These are phyloP conservation scores for Ooceraea biroi DNA, from an alignment of 1,140 invertebrate genomes.

Conservation along the genomic window DNA sequence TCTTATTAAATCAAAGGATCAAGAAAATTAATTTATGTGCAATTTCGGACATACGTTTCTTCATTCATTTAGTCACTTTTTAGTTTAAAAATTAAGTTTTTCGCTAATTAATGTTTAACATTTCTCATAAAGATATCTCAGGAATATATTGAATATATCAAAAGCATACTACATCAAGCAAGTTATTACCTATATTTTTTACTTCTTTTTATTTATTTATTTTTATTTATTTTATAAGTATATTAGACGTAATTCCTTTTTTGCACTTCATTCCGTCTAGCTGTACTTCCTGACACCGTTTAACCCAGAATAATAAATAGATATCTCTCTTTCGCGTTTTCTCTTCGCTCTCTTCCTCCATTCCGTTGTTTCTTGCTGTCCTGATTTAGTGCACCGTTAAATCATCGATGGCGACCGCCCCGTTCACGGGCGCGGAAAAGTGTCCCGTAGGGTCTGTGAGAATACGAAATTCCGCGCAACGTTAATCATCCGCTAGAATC, in stretches of 20 bases:
- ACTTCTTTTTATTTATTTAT: no score
- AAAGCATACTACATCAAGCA: no score
- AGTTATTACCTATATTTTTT: no score
- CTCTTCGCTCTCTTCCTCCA: background rate
- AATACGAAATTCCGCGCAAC: constrained; percentile 48
- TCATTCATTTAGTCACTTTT: no score
- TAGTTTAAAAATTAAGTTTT: no score
- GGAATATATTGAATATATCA: no score
- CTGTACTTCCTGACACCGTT: background rate
- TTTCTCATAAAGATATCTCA: no score
- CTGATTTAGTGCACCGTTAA: constrained; percentile 68
- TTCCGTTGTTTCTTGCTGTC: constrained; percentile 8
- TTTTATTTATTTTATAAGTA: background rate
- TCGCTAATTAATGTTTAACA: no score
- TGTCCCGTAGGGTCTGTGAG: constrained; percentile 47
- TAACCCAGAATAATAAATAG: constrained; percentile 37
- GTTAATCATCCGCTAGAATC: constrained; percentile 65
- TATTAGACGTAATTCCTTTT: background rate
- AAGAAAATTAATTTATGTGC: background rate
- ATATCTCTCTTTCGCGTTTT: background rate
- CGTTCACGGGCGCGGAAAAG: constrained; percentile 43
- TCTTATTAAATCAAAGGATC: background rate
- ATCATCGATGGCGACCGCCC: constrained; percentile 64
- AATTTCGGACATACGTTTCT: no score
- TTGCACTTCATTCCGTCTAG: background rate